Conservation (phyloP, 2,113 vertebrate species). For the Cynoglossus semilaevis region DNA sequence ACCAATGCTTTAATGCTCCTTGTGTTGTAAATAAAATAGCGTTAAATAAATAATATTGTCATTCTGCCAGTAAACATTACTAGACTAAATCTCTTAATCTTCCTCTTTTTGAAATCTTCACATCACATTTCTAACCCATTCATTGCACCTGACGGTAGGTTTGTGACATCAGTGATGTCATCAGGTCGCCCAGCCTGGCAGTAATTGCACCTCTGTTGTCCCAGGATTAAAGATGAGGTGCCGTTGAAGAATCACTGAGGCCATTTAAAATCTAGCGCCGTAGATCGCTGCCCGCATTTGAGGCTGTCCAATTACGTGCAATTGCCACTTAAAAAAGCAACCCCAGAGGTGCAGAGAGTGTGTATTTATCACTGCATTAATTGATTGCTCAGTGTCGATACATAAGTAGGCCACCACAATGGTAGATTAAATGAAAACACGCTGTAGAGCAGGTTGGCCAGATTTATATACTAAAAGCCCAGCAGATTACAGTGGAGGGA, state of each 20-base stretch:
- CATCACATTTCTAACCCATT: conserved; percentile 11
- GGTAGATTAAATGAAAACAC: not conserved
- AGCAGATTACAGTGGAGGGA: not conserved
- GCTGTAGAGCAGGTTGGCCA: not conserved
- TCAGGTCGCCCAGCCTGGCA: conserved; percentile 26
- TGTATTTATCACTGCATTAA: not conserved
- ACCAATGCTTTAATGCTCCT: too few relatives aligned
- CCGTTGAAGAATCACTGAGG: conserved; percentile 11
- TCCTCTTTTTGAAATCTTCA: too few relatives aligned
- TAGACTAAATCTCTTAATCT: too few relatives aligned
- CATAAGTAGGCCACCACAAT: not conserved
- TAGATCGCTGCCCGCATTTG: not conserved
- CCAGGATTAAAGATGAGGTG: conserved; percentile 15
- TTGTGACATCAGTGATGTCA: conserved; percentile 33
- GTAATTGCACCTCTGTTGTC: conserved; percentile 33
- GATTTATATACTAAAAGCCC: not conserved
- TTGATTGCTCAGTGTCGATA: not conserved
- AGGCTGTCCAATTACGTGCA: not conserved
- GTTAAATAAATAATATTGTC: too few relatives aligned
- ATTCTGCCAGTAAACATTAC: too few relatives aligned
- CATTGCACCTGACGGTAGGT: conserved; percentile 14
- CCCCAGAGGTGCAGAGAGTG: not conserved
- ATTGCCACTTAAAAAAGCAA: not conserved
- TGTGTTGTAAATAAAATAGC: too few relatives aligned
- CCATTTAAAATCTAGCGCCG: conserved; percentile 3